Conservation (phyloP, 2,888 invertebrate species). For the Leistus spinibarbis region DNA sequence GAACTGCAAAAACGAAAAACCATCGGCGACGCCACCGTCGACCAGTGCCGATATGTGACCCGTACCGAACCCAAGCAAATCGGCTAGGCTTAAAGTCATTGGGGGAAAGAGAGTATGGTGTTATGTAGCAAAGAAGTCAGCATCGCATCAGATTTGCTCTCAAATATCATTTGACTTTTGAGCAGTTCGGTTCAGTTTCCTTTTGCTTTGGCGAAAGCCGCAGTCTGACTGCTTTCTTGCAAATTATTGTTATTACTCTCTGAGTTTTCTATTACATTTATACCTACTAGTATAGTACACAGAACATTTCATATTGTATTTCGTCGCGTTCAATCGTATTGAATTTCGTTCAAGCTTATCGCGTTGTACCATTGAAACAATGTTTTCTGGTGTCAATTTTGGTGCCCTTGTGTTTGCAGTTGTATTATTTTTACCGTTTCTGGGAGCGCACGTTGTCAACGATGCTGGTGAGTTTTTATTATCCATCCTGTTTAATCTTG, state of each 20-base stretch:
- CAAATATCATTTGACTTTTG: conserved; percentile 30
- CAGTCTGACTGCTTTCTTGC: not conserved
- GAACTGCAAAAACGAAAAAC: not conserved
- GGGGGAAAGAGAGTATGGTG: conserved; percentile 18
- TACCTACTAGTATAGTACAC: not conserved
- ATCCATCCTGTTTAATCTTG: not conserved
- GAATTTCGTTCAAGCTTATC: not conserved
- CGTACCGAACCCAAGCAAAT: not conserved
- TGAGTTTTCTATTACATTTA: not conserved
- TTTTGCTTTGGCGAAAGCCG: not conserved
- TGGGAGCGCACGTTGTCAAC: not conserved
- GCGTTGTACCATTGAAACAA: conserved; percentile 6
- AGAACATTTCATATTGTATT: not conserved
- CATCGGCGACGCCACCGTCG: not conserved
- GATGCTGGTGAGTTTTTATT: conserved; percentile 18
- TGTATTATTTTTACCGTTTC: conserved; percentile 18
- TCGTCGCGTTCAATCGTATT: not conserved
- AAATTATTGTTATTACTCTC: not conserved
- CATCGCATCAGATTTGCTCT: conserved; percentile 23
- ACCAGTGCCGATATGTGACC: not conserved
- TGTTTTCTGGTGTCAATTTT: conserved; percentile 25
- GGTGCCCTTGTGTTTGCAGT: conserved; percentile 24
- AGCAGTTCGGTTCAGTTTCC: conserved; percentile 18
- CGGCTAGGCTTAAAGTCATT: conserved; percentile 1
- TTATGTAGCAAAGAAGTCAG: conserved; percentile 20